Conservation (phyloP, 1,140 invertebrate genomes). For the Apocrypta bakeri region DNA sequence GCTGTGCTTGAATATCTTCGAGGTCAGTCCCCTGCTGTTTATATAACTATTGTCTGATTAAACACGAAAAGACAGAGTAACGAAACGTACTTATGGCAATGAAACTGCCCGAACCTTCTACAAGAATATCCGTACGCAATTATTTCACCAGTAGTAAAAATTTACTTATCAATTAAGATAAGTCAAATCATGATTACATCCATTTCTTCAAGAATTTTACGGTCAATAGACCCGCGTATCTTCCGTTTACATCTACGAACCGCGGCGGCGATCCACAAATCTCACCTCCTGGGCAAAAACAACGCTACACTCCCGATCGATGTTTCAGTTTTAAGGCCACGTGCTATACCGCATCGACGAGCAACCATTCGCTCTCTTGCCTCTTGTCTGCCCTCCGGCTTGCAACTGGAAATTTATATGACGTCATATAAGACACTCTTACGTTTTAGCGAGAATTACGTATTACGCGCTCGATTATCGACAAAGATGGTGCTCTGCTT, state of each 20-base stretch:
- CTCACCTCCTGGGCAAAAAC: slow-evolving; percentile 7
- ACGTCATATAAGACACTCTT: not conserved
- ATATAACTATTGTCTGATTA: not conserved
- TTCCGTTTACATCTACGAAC: not conserved
- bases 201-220: no score
- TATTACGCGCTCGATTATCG: not conserved
- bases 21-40: not conserved
- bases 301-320: slow-evolving; percentile 20
- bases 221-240: no score
- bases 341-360: not conserved
- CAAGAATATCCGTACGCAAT: no score
- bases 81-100: no score
- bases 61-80: slow-evolving; percentile 4
- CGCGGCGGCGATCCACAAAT: not conserved
- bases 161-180: no score
- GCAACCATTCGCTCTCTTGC: not conserved
- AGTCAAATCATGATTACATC: no score
- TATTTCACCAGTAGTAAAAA: no score
- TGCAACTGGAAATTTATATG: slow-evolving; percentile 17
- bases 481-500: not conserved
- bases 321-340: slow-evolving; percentile 28
- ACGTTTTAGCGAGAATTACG: no score
- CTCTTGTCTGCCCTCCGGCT: not conserved
- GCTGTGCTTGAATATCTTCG: not conserved
- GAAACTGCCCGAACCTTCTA: no score